These are phyloP conservation scores for Oophaga pumilio DNA, from an alignment of 2,113 vertebrate genomes.

Conservation along the genomic window DNA sequence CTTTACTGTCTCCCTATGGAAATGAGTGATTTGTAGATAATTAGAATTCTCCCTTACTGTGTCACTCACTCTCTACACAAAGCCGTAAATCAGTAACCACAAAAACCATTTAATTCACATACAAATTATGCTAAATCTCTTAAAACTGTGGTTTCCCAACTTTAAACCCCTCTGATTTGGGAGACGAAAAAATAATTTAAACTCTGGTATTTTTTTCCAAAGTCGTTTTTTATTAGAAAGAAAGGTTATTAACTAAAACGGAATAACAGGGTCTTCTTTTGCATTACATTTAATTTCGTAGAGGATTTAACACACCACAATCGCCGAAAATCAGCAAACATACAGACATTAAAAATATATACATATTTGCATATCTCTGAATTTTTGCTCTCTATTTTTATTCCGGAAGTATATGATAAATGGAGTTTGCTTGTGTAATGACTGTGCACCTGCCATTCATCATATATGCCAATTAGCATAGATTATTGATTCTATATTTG, in stretches of 20 bases:
- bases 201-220: slow-evolving; percentile 48
- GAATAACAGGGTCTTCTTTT: slow-evolving; percentile 23
- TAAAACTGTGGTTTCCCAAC: slow-evolving; percentile 43
- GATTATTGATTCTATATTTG: slow-evolving; percentile 51
- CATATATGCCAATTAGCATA: slow-evolving; percentile 50
- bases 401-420: slow-evolving; percentile 31
- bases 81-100: slow-evolving; percentile 45
- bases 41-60: slow-evolving; percentile 43
- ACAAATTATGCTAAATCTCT: slow-evolving; percentile 42
- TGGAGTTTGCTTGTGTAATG: slow-evolving; percentile 41
- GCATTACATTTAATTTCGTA: slow-evolving; percentile 31
- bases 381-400: slow-evolving; percentile 23
- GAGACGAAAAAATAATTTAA: slow-evolving; percentile 18
- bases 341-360: background rate
- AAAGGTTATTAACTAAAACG: slow-evolving; percentile 48
- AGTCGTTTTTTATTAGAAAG: slow-evolving; percentile 52
- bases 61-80: slow-evolving; percentile 37
- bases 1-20: slow-evolving; percentile 38
- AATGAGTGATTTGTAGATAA: slow-evolving; percentile 48
- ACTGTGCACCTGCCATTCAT: slow-evolving; percentile 21
- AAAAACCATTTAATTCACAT: slow-evolving; percentile 38
- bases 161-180: slow-evolving; percentile 45
- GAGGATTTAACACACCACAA: slow-evolving; percentile 34
- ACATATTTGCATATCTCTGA: slow-evolving; percentile 25
- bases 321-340: slow-evolving; percentile 24